phyloP scores from a whole-genome alignment of 2,113 vertebrate species.

The Oreotrochilus melanogaster region DNA sequence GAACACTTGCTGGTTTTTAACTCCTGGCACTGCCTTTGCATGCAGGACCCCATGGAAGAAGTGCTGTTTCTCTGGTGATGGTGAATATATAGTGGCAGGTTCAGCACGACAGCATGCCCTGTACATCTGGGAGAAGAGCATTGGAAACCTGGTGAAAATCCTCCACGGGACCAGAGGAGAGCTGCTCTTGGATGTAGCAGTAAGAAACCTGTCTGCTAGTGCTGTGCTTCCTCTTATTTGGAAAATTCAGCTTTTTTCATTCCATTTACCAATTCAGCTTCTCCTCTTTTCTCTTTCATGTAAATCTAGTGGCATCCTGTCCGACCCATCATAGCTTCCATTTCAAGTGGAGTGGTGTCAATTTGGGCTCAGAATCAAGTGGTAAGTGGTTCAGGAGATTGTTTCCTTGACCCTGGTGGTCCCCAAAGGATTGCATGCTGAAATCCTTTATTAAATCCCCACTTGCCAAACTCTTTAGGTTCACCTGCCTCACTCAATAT shows the following conservation, averaged over 20 bases:
- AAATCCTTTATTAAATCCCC: neutral
- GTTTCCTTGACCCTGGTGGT: neutral
- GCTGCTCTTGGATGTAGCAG: constrained; percentile 93
- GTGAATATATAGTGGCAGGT: constrained; percentile 96
- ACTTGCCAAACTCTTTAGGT: neutral
- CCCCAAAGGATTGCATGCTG: neutral
- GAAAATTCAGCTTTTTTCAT: neutral
- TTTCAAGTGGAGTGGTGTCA: constrained; percentile 97
- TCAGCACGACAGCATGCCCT: constrained; percentile 95
- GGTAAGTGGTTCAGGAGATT: constrained; percentile 74
- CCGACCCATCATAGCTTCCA: constrained; percentile 95
- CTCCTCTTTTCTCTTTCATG: neutral
- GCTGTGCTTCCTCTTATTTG: accelerated
- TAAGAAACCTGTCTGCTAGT: constrained; percentile 68
- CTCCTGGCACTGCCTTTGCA: neutral
- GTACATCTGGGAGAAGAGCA: constrained; percentile 99
- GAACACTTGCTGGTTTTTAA: neutral
- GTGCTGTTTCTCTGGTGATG: constrained; percentile 97
- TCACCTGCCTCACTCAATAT: neutral
- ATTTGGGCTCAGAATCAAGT: constrained; percentile 99
- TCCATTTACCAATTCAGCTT: neutral
- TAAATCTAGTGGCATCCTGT: constrained; percentile 93
- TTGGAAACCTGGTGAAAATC: constrained; percentile 98
- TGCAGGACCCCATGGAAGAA: constrained; percentile 97
- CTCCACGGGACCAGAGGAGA: constrained; percentile 95